Base-by-base conservation (phyloP, 1,140 invertebrate genomes). In the Metopolophium dirhodum region DNA sequence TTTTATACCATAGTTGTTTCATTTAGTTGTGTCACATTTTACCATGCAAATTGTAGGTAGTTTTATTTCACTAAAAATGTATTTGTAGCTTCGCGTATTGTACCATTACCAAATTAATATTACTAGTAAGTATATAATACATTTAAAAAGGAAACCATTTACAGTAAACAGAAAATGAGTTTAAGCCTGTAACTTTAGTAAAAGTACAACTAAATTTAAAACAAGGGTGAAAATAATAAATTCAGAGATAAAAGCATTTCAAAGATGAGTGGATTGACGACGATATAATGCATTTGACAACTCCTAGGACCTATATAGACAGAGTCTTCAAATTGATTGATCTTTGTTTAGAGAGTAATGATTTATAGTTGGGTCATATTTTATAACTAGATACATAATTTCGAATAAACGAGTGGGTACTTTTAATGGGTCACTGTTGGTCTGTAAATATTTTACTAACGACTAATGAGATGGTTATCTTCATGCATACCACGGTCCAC, bases 361-460 rank as follows among this genome's bases (percentile, higher is more conserved):
- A 85, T 85, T 85, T 41, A 87, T 87, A 87, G 23, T 87, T 8
- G 85, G 11, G 30, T 87, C 85, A 87, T 87, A 87, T 87, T 87
- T 87, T 47, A n/a, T 47, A n/a, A 47, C 26, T 45, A 23, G 45
- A n/a, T 87, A 20, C 11, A 47, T 87, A 7, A 87, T 45, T 87
- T 14, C 14, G 11, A 87, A 87, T 35, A 77, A 87, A 47, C 45
- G 22, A 87, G 45, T 45, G 30, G 45, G 23, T 20, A n/a, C 61
- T 49, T 18, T 85, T 41, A 85, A 41, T 26, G 83, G 41, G 23
- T 47, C 45, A 47, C 45, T 87, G 45, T 87, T n/a, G 14, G 30
- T 87, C 26, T 47, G 41, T 87, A 45, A 30, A 87, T 37, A 47
- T 87, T 77, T 87, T 47, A 49, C 45, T 47, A 87, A 87, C 22